Base-by-base conservation (phyloP, 1,140 invertebrate species). In the Nebria ingens region DNA sequence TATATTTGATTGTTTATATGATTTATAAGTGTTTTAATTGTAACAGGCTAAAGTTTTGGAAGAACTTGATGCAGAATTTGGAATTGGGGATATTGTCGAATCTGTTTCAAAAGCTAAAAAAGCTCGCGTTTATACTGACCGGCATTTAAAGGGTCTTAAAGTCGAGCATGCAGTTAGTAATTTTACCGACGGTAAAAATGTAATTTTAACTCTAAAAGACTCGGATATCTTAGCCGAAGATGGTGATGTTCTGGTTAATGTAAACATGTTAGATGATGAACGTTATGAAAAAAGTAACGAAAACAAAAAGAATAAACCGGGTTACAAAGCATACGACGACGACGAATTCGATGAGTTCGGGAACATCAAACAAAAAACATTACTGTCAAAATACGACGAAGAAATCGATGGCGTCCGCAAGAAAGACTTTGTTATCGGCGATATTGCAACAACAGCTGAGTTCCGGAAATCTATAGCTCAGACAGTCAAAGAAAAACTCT, bases 21-120 rank as follows among this genome's bases (percentile, higher is more conserved):
- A 54, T 56, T 12, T 59, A n/a, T 58, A 52, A 53, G 12, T 29
- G 19, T 2, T 1, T 38, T 19, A 11, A 53, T 3, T n/a, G 59
- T 56, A 62, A 15, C 66, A 91, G 87, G 93, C 91, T 34, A 93
- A 93, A 73, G 80, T 91, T 74, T 71, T 97, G 59, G 92, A 97
- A 71, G 93, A 97, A 71, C 80, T 98, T 73, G 96, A 98, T 76
- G 87, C 84, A 67, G 92, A 92, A 66, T 97, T 98, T 82, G 94
- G 93, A 23, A 83, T 97, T 55, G 80, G 83, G 6, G 85, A 85
- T 59, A 73, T 97, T 11, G 79, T 97, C 2, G 84, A 88, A 59
- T 81, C 90, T 61, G 89, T 93, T 66, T 81, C 85, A 56, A 68
- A 74, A 52, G 78, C 77, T 58, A 76, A 80, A 21, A 79, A 80